Conservation (phyloP, 23 tunicate species). For the Phallusia fumigata region DNA sequence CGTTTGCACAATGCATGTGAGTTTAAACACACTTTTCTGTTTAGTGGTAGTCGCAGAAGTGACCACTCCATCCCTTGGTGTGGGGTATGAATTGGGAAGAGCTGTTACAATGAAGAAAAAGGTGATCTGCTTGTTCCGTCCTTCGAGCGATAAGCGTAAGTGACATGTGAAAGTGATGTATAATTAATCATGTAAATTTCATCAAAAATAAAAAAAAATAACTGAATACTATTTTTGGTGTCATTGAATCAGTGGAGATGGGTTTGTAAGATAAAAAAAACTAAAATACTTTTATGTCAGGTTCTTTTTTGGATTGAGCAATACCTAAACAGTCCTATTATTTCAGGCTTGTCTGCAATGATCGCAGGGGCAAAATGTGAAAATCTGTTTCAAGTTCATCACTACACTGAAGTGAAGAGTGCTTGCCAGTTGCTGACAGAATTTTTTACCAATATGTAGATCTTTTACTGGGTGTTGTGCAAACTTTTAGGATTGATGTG, state of each 20-base stretch:
- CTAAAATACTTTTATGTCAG: too few species aligned
- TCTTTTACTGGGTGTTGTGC: too few species aligned
- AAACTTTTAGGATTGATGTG: too few species aligned
- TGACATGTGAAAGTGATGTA: too few species aligned
- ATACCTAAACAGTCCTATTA: background rate
- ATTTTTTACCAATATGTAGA: background rate
- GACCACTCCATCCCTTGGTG: constrained; percentile 81
- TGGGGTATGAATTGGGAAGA: constrained; percentile 86
- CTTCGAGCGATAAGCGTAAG: constrained; percentile 25
- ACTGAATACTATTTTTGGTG: too few species aligned
- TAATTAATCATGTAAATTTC: too few species aligned
- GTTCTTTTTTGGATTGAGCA: background rate
- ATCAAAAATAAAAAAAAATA: too few species aligned
- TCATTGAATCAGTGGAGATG: too few species aligned
- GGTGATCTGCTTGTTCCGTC: constrained; percentile 66
- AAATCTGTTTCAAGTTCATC: constrained; percentile 30
- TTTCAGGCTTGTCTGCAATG: constrained; percentile 72
- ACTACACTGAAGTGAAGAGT: constrained; percentile 25
- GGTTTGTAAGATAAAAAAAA: too few species aligned
- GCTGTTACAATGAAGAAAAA: constrained; percentile 51
- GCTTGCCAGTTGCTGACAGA: constrained; percentile 12
- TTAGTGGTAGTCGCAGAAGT: constrained; percentile 85
- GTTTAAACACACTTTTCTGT: too few species aligned
- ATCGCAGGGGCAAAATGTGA: constrained; percentile 60
- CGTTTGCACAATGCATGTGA: too few species aligned